A percentile compares a stretch with the other conserved stretches of the same genome.
Conservation (phyloP, 1,140 invertebrate species). For the Drosophila erecta region DNA sequence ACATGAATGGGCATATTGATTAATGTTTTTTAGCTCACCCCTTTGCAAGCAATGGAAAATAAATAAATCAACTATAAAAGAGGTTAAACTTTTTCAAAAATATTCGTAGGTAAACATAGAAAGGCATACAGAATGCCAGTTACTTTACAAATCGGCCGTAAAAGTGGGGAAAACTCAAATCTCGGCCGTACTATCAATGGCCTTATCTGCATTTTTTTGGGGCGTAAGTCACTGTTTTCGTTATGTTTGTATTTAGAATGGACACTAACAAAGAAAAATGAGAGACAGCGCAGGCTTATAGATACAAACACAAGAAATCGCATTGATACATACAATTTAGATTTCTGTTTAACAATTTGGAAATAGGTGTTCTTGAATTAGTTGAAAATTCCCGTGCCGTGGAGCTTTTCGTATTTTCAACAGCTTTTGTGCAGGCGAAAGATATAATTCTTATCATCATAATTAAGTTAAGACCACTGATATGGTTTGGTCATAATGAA, state of each 20-base stretch:
- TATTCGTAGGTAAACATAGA: neutral
- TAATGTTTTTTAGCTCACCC: neutral
- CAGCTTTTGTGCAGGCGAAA: too few species aligned
- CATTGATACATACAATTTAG: constrained; percentile 8
- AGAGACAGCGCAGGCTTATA: constrained; percentile 38
- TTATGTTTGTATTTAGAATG: constrained; percentile 23
- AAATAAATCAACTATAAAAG: too few species aligned
- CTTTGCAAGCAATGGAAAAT: too few species aligned
- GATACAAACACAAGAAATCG: constrained; percentile 34
- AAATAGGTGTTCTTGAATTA: neutral
- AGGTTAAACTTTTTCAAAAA: too few species aligned
- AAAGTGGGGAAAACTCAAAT: neutral
- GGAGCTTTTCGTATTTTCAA: neutral
- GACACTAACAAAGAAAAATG: constrained; percentile 3
- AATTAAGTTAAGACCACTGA: constrained; percentile 4
- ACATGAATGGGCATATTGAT: neutral
- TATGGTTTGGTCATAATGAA: neutral
- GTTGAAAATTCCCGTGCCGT: neutral
- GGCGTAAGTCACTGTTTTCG: constrained; percentile 42
- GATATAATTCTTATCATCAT: neutral
- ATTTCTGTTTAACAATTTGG: neutral
- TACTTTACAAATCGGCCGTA: neutral
- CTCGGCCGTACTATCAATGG: constrained; percentile 14
- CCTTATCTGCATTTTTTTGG: constrained; percentile 42
- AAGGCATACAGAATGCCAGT: too few species aligned